Base-by-base conservation (phyloP, 1,140 invertebrate species). In the Medauroidea extradentata region DNA sequence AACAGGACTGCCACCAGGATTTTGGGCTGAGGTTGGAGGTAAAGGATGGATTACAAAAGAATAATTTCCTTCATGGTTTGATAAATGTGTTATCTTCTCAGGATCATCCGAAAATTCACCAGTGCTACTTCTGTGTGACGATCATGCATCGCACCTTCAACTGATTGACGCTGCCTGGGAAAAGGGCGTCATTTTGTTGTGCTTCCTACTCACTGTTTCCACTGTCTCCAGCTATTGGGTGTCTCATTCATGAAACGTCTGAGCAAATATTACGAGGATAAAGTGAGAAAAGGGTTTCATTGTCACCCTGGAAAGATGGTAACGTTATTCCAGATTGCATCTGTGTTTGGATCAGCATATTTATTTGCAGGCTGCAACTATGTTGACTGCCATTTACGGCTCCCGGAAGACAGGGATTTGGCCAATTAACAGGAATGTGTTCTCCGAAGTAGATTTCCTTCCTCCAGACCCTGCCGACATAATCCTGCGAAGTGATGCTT, bases 161-260 rank as follows among this genome's bases (percentile, higher is more conserved):
- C 29, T 34, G 11, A 34, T 34, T 34, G 29, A 34, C 11, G 11
- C 29, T 7, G 29, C 29, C 29, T 11, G 24, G 24, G 25, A 29
- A 34, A 52, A 19, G 1, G 25, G 25, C 18, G 50, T 52, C 14
- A 8, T 14, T 25, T 27, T 8, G 19, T 34, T 52, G 14, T 29
- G 50, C 18, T 34, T 52, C 70, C 57, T 16, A 69, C 72, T 23
- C 71, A 75, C 54, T 68, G 65, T 55, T 71, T 67, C 14, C 74
- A 78, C 55, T 63, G 66, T 60, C 59, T 78, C 21, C 73, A 78
- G 57, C 71, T 70, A 2, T 57, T 75, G 13, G 74, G 76, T 60
- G 66, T 67, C 4, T 53, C 50, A 14, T 61, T 74, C 27, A 72
- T 67, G 63, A 65, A 59, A 39, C 70, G 71, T 4, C 64, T 75